These are phyloP conservation scores for Microctenopoma steveboyesi DNA, from an alignment of 2,797 vertebrate species.

Conservation along the genomic window DNA sequence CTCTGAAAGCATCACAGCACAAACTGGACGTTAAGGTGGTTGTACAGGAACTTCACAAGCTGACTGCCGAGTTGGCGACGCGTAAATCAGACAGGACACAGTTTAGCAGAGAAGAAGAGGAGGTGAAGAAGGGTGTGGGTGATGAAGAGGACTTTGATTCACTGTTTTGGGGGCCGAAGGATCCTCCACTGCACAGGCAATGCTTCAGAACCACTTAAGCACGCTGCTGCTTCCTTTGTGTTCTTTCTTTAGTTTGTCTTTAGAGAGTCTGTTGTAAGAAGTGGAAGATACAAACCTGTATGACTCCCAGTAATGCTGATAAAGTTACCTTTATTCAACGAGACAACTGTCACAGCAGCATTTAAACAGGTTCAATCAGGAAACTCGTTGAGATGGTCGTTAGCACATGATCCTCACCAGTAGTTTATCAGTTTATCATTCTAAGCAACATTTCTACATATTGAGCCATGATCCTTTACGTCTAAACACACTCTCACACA, in stretches of 20 bases:
- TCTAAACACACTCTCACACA: background rate
- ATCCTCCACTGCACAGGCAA: constrained; percentile 73
- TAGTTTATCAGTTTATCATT: background rate
- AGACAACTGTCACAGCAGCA: no score
- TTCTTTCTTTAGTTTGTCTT: no score
- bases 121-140: background rate
- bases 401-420: background rate
- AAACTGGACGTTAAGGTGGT: constrained; percentile 75
- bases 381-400: background rate
- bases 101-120: constrained; percentile 12
- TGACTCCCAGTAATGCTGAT: no score
- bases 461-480: no score
- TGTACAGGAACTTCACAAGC: constrained; percentile 81
- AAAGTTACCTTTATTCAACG: no score
- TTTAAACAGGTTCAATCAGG: background rate
- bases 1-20: constrained; percentile 78
- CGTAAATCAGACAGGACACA: constrained; percentile 37
- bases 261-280: no score
- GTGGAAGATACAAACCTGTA: no score
- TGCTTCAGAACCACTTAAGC: constrained; percentile 31
- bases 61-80: constrained; percentile 61
- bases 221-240: no score
- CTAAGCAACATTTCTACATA: no score
- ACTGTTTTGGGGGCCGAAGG: constrained; percentile 78
- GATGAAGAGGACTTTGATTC: constrained; percentile 59